Conservation (phyloP, 2,113 vertebrate genomes). For the Bujurquina vittata region DNA sequence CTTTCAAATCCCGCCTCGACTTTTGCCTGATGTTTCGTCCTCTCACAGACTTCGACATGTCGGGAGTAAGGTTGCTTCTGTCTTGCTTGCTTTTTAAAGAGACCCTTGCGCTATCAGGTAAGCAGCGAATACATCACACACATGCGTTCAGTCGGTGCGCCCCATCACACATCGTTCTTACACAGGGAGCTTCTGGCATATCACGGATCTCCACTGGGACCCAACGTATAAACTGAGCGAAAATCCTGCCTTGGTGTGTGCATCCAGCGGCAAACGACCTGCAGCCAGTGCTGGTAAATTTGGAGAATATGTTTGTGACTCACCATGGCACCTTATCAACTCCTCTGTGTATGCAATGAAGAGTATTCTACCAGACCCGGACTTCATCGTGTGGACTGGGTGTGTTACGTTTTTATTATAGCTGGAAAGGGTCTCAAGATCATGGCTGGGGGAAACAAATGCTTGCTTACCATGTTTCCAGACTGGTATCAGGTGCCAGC, state of each 20-base stretch:
- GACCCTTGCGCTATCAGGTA: constrained; percentile 56
- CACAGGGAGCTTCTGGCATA: constrained; percentile 90
- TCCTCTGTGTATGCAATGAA: constrained; percentile 87
- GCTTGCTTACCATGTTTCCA: background rate
- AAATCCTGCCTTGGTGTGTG: constrained; percentile 79
- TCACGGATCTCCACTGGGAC: constrained; percentile 92
- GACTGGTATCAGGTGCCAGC: background rate
- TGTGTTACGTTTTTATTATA: constrained; percentile 52
- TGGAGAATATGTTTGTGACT: constrained; percentile 90
- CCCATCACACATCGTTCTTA: constrained; percentile 9
- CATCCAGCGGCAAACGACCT: constrained; percentile 80
- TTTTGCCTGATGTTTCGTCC: background rate
- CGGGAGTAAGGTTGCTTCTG: constrained; percentile 25
- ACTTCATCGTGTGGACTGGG: constrained; percentile 98
- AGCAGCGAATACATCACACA: background rate
- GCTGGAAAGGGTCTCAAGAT: background rate
- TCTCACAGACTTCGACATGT: constrained; percentile 48
- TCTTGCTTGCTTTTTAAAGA: constrained; percentile 51
- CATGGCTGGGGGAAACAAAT: background rate
- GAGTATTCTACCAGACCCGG: constrained; percentile 80
- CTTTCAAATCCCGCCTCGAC: constrained; percentile 9
- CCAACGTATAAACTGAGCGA: constrained; percentile 78
- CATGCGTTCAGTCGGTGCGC: background rate
- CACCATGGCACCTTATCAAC: constrained; percentile 87
- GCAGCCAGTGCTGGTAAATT: constrained; percentile 81